phyloP scores from a whole-genome alignment of 64 coral and sea anemone species.

The Pocillopora damicornis region DNA sequence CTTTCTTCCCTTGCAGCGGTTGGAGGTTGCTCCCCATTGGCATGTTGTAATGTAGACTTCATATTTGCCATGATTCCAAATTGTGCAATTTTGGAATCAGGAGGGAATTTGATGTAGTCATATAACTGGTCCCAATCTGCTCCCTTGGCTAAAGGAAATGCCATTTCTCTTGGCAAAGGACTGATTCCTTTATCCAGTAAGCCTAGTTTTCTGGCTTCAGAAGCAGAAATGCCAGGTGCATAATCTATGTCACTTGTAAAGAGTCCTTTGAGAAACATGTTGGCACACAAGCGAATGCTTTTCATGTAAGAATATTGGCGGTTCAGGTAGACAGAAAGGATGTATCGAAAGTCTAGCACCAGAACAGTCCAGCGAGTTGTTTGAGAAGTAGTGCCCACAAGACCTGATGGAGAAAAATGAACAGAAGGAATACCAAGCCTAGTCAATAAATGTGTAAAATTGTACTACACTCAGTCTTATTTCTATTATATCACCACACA shows the following conservation, averaged over 20 bases:
- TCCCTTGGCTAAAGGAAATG: constrained; percentile 82
- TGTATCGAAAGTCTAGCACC: constrained; percentile 84
- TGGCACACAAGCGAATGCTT: constrained; percentile 92
- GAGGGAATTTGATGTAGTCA: constrained; percentile 93
- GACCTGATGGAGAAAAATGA: constrained; percentile 37
- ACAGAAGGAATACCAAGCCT: background rate
- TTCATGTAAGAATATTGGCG: constrained; percentile 82
- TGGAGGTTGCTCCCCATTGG: background rate
- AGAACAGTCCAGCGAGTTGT: constrained; percentile 87
- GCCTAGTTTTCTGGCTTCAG: constrained; percentile 85
- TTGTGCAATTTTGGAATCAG: constrained; percentile 60
- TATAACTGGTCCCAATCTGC: constrained; percentile 76
- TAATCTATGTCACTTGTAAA: constrained; percentile 98
- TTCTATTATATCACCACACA: background rate
- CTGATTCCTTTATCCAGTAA: constrained; percentile 62
- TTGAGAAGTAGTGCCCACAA: constrained; percentile 75
- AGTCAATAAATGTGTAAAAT: background rate
- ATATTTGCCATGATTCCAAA: constrained; percentile 83
- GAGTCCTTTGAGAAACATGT: constrained; percentile 94
- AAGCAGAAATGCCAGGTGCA: constrained; percentile 78
- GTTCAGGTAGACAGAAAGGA: constrained; percentile 90
- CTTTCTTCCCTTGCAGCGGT: background rate
- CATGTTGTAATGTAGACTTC: constrained; percentile 3
- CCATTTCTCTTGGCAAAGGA: constrained; percentile 94
- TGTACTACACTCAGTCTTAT: too few species aligned